These are phyloP conservation scores for Ciconia boyciana DNA, from an alignment of 2,113 vertebrate genomes.

Conservation along the genomic window DNA sequence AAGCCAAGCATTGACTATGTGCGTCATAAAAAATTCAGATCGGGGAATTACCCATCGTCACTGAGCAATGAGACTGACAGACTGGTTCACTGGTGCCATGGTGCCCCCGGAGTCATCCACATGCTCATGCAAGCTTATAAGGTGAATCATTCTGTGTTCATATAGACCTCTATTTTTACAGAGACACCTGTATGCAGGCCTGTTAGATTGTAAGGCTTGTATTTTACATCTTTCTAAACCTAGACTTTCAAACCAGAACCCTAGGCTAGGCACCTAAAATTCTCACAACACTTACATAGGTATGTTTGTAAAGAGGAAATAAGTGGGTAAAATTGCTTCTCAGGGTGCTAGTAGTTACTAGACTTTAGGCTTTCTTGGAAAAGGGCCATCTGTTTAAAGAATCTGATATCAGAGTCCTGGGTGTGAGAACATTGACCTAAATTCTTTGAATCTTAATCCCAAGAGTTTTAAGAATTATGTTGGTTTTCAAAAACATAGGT, in stretches of 20 bases:
- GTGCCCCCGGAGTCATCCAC: constrained; percentile 90
- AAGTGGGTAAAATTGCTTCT: background rate
- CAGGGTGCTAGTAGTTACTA: background rate
- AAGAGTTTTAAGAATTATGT: background rate
- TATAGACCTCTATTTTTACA: background rate
- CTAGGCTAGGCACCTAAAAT: background rate
- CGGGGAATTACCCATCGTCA: constrained; percentile 94
- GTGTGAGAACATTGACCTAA: background rate
- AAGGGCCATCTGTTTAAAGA: background rate
- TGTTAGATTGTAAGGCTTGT: background rate
- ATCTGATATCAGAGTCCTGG: background rate
- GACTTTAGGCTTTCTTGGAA: background rate
- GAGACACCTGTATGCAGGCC: background rate
- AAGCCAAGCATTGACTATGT: constrained; percentile 96
- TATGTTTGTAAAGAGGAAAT: background rate
- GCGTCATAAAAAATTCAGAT: constrained; percentile 93
- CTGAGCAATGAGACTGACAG: constrained; percentile 96
- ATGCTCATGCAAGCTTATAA: constrained; percentile 89
- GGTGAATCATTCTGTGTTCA: constrained; percentile 66
- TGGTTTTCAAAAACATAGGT: background rate
- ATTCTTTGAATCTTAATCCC: background rate
- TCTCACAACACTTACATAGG: background rate
- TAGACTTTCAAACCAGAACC: background rate
- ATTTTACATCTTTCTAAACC: background rate
- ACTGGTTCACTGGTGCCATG: constrained; percentile 97